Conservation (phyloP, 2,113 vertebrate genomes). For the Pardalotus punctatus region DNA sequence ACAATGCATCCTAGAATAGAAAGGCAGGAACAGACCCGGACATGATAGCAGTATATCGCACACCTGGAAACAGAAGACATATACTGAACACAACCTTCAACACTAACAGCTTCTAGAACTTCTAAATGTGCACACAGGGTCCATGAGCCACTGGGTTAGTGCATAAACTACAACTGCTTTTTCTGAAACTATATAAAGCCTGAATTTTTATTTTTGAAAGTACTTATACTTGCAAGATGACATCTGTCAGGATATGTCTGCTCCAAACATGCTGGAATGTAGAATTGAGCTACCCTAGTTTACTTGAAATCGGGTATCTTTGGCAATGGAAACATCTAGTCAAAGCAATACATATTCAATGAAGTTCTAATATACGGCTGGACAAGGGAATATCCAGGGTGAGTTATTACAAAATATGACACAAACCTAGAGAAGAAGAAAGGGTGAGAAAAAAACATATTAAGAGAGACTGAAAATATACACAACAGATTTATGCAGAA, state of each 20-base stretch:
- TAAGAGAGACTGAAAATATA: neutral
- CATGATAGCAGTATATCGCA: rapidly evolving
- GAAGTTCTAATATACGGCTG: neutral
- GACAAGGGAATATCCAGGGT: neutral
- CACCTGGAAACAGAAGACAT: neutral
- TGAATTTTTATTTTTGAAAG: neutral
- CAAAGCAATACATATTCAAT: neutral
- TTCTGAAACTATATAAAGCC: neutral
- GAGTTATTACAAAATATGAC: neutral
- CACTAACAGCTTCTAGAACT: neutral
- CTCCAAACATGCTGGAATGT: neutral
- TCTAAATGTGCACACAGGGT: neutral
- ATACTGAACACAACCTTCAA: neutral
- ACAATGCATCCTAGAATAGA: neutral
- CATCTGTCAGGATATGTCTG: neutral
- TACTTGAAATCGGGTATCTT: neutral
- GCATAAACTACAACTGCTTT: neutral
- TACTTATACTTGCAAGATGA: neutral
- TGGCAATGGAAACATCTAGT: neutral
- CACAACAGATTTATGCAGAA: constrained; percentile 40
- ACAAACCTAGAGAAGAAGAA: neutral
- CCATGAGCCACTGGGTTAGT: neutral
- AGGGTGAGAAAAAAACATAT: neutral
- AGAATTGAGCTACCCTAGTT: neutral
- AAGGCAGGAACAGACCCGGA: neutral